Conservation (phyloP, 2,888 invertebrate species). For the Poecilobothrus nobilitatus region DNA sequence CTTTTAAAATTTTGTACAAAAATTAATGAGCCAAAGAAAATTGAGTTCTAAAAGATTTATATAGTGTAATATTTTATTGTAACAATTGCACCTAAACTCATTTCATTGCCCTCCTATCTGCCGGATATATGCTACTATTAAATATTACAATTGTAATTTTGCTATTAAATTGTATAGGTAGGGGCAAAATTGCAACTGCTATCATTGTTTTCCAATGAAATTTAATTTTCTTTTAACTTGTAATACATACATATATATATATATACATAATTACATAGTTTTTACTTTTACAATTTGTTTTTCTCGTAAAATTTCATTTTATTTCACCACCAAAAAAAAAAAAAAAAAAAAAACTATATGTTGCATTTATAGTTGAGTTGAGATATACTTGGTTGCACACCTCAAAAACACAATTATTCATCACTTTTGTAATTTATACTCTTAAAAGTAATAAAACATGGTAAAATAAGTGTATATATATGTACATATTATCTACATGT, state of each 20-base stretch:
- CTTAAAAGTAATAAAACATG: not conserved
- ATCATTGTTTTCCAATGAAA: not conserved
- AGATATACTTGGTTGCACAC: no score
- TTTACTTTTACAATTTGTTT: not conserved
- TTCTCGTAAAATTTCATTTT: not conserved
- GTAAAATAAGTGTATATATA: no score
- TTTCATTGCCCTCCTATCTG: not conserved
- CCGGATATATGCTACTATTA: no score
- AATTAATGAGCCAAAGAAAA: constrained; percentile 3
- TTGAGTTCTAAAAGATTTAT: constrained; percentile 6
- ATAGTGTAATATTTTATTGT: not conserved
- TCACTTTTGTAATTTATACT: not conserved
- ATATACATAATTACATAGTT: no score
- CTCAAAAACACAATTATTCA: constrained; percentile 1
- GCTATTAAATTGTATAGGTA: no score
- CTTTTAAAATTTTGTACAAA: not conserved
- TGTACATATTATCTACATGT: no score
- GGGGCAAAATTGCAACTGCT: not conserved
- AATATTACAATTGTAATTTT: no score
- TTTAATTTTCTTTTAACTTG: not conserved
- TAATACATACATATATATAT: no score
- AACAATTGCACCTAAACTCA: not conserved
- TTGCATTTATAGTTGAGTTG: no score
- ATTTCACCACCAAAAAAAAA: not conserved
- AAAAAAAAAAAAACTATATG: no score